Base-by-base conservation (phyloP, 2,113 vertebrate genomes). In the Siniperca knerii region DNA sequence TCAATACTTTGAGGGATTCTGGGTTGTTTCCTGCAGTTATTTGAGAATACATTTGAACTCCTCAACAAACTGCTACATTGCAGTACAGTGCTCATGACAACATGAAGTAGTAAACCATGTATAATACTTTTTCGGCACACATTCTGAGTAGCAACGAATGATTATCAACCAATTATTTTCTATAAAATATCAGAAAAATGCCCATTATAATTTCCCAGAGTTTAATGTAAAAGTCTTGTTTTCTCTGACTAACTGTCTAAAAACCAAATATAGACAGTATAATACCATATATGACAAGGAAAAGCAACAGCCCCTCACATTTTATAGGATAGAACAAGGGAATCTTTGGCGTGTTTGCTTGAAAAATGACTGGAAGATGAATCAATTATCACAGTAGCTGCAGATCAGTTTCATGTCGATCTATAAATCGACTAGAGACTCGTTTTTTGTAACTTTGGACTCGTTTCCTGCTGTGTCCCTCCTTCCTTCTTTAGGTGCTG, bases 401-500 rank as follows among this genome's bases (percentile, higher is more conserved):
- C 42, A 46, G 23, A 46, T 46, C 2, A 4, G 29, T 16, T 37
- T 29, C 29, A 29, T 29, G 29, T 29, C 29, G 29, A 35, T 70
- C 20, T 16, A 13, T 54, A 35, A 21, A 37, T 70, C 5, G 6
- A 54, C 40, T 6, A 18, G 65, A 42, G 12, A 57, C 37, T 44
- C 12, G 9, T 33, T 52, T 12, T 69, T 29, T 12, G 6, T 12
- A 18, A 13, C 10, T 33, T 29, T 6, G 29, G 23, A 29, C 7
- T 33, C 23, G 44, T 21, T 8, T 10, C 62, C 75, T 35, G 4
- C 54, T 52, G 13, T 20, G 18, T 25, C 4, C 66, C 55, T 44
- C 48, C 15, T 8, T 0, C 50, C 16, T 54, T 21, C 40, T 74
- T 1, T 20, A 96, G 95, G 96, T 96, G 11, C 90, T 96, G 68